A percentile compares a stretch with the other conserved stretches of the same genome.
phyloP scores from a whole-genome alignment of 2,888 invertebrate species.

The Sarcophaga subvicina region DNA sequence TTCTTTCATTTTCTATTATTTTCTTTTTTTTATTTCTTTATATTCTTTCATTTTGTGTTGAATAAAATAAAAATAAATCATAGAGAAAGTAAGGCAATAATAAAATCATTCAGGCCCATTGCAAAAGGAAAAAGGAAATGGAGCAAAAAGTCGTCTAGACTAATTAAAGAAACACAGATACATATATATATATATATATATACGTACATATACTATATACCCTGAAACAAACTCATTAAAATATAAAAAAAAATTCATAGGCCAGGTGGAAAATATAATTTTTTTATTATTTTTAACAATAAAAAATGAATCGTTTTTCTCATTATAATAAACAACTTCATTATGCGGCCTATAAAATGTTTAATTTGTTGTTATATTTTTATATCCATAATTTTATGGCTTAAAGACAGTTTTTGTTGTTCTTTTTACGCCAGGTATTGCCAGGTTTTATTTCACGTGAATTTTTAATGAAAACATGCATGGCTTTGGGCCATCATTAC shows the following conservation, averaged over 20 bases:
- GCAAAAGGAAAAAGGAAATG: conserved; percentile 46
- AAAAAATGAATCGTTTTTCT: background rate
- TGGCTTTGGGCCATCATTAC: too few species aligned
- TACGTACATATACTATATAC: background rate
- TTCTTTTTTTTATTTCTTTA: too few species aligned
- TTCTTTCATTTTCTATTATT: conserved; percentile 3
- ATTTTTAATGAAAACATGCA: background rate
- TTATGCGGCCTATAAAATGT: conserved; percentile 2
- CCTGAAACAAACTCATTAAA: background rate
- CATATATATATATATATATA: background rate
- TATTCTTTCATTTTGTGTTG: too few species aligned
- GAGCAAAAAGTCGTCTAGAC: conserved; percentile 56
- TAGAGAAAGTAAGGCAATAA: conserved; percentile 9
- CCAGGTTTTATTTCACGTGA: background rate
- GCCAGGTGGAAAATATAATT: background rate
- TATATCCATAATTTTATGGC: background rate
- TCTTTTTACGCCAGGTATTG: background rate
- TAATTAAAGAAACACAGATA: conserved; percentile 16
- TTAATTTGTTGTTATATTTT: conserved; percentile 6
- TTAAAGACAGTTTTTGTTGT: background rate
- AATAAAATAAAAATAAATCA: conserved; percentile 2
- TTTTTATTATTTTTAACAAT: background rate
- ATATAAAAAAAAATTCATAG: background rate
- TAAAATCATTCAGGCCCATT: background rate
- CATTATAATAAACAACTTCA: background rate